Conservation (phyloP, 2,888 invertebrate genomes). For the Coleophora deauratella region DNA sequence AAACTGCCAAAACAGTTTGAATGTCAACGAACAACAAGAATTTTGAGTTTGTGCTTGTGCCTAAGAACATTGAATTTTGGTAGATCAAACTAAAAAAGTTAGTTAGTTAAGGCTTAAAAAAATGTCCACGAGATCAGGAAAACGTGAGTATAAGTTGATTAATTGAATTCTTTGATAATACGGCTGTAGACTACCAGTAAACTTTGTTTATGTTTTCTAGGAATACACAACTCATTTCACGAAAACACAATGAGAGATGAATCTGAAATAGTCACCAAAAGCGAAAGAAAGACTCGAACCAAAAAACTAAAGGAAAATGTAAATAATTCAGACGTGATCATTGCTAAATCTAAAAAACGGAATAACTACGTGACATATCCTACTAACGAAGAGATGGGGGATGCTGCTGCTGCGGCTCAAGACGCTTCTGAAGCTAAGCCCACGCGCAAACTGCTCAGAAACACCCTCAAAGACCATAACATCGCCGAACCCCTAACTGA, state of each 20-base stretch:
- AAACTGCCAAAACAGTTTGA: no score
- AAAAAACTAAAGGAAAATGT: constrained; percentile 37
- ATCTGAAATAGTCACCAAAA: constrained; percentile 22
- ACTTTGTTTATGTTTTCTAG: constrained; percentile 19
- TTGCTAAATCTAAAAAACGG: constrained; percentile 34
- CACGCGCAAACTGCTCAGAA: constrained; percentile 25
- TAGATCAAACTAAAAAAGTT: no score
- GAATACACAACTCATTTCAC: constrained; percentile 39
- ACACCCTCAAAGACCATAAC: constrained; percentile 39
- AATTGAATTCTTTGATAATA: not conserved
- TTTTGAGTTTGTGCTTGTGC: no score
- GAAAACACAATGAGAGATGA: constrained; percentile 20
- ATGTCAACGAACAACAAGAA: no score
- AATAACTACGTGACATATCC: constrained; percentile 51
- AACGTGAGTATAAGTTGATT: constrained; percentile 41
- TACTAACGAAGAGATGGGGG: constrained; percentile 29
- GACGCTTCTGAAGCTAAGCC: constrained; percentile 17
- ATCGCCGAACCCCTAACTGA: no score
- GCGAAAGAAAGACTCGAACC: constrained; percentile 41
- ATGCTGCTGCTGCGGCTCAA: constrained; percentile 6
- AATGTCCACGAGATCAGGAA: constrained; percentile 63
- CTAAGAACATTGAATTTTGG: no score
- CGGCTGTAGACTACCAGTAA: no score
- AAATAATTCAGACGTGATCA: constrained; percentile 19
- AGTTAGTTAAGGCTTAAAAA: constrained; percentile 9